Base-by-base conservation (phyloP, 2,113 vertebrate genomes). In the Chamaetylas fuelleborni region DNA sequence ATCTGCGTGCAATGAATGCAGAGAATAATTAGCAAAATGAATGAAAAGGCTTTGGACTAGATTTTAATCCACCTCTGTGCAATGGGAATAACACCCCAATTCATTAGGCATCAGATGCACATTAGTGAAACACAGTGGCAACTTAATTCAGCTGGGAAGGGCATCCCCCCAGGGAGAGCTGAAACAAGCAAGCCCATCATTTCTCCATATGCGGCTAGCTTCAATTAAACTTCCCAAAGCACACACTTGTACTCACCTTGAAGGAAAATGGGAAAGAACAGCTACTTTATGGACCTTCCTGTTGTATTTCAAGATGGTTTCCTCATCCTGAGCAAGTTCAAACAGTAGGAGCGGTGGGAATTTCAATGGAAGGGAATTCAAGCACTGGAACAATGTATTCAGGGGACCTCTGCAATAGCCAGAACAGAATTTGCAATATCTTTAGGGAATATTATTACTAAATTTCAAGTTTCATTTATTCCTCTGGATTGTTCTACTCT, bases 41-140 rank as follows among this genome's bases (percentile, higher is more conserved):
- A 92, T 88, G 78, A 93, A 90, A 96, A 93, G 90, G 40, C 92
- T 90, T 94, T 95, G 86, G 86, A 81, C 70, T 89, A 9, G 4
- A 57, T 95, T 94, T 95, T 96, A 94, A 96, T 96, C 81, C 88
- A 95, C 81, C 91, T 95, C 91, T 97, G 79, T 74, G 77, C 88
- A 54, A 81, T 84, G 65, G 84, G 86, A 96, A 90, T 88, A 96
- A 94, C 76, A 71, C 42, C 53, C 38, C 72, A 92, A 91, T 92
- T 92, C 91, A 96, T 97, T 96, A 96, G 94, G 64, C 84, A 62
- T 91, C 87, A 92, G 73, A 94, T 72, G 64, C 77, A 81, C 81
- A 81, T 92, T 89, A 95, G 60, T 56, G 81, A 91, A 92, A 93
- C 43, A 91, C 91, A 86, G 70, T 88, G 65, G 82, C 95, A 90